These are phyloP conservation scores for Rhagonycha lutea DNA, from an alignment of 2,888 invertebrate genomes.

Conservation along the genomic window DNA sequence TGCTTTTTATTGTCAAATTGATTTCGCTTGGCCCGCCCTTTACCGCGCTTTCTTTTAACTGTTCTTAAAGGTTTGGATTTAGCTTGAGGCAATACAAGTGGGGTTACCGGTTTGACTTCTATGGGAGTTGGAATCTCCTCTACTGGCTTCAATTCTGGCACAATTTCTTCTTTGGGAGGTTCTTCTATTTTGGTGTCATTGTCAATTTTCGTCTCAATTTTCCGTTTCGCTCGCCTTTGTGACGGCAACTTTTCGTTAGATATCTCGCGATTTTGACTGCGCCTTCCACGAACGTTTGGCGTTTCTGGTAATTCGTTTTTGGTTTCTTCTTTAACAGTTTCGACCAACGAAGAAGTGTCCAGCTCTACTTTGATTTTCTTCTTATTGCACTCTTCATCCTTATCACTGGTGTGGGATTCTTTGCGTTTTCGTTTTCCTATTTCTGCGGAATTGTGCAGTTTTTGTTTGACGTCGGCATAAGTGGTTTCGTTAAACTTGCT, in stretches of 20 bases:
- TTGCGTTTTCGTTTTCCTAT: slow-evolving; percentile 47
- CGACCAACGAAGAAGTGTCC: neutral
- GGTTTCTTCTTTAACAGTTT: neutral
- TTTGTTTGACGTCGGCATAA: slow-evolving; percentile 55
- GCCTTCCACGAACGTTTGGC: neutral
- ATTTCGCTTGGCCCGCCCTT: slow-evolving; percentile 55
- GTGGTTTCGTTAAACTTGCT: slow-evolving; percentile 69
- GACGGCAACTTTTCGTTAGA: slow-evolving; percentile 52
- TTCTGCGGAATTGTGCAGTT: slow-evolving; percentile 31
- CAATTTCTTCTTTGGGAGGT: slow-evolving; percentile 10
- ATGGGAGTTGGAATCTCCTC: slow-evolving; percentile 6
- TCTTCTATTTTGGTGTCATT: slow-evolving; percentile 23
- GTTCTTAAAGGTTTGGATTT: slow-evolving; percentile 22
- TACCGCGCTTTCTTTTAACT: slow-evolving; percentile 53
- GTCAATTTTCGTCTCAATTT: slow-evolving; percentile 32
- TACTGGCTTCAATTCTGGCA: slow-evolving; percentile 9
- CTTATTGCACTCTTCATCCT: slow-evolving; percentile 42
- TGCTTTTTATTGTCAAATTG: slow-evolving; percentile 41
- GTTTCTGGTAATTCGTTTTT: slow-evolving; percentile 1
- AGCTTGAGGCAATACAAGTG: slow-evolving; percentile 27
- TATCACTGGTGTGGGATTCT: slow-evolving; percentile 38
- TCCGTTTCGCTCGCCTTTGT: slow-evolving; percentile 50
- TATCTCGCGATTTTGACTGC: slow-evolving; percentile 36
- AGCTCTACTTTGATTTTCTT: slow-evolving; percentile 40
- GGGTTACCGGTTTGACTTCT: slow-evolving; percentile 11